Percentiles rank a stretch among this genome's conserved stretches.
phyloP scores from a whole-genome alignment of 2,113 vertebrate genomes.

The Nibea coibor region DNA sequence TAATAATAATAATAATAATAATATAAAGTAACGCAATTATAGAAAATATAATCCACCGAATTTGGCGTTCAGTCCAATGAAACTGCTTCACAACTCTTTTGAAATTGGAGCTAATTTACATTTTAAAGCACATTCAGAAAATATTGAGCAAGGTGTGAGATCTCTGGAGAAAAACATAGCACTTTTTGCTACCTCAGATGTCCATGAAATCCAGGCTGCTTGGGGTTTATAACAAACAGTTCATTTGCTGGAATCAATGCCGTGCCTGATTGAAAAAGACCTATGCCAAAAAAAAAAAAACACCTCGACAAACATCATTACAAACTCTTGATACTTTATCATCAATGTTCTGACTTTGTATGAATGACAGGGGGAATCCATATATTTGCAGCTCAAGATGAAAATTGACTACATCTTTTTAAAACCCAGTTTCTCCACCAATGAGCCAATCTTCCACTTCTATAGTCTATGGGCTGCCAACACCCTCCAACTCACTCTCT shows the following conservation, averaged over 20 bases:
- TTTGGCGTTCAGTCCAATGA: too few relatives aligned
- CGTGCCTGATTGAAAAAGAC: neutral
- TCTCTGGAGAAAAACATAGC: too few relatives aligned
- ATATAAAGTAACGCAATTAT: too few relatives aligned
- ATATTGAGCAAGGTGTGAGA: too few relatives aligned
- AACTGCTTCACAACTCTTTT: too few relatives aligned
- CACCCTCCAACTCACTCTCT: neutral
- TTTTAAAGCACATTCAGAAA: too few relatives aligned
- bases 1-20: too few relatives aligned
- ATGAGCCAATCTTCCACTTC: conserved; percentile 21
- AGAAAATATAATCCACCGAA: too few relatives aligned
- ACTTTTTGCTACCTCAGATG: too few relatives aligned
- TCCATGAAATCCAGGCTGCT: neutral
- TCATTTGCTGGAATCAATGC: neutral
- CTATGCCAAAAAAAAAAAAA: too few relatives aligned
- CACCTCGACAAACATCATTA: neutral
- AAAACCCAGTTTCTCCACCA: neutral
- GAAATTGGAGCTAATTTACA: too few relatives aligned
- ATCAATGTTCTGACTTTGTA: neutral
- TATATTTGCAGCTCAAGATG: neutral
- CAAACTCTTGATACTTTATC: neutral
- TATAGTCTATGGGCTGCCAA: neutral
- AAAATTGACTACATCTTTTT: neutral
- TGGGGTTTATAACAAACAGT: neutral
- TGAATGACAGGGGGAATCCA: neutral